phyloP scores from a whole-genome alignment of 2,888 invertebrate species.

The Sisyra nigra region DNA sequence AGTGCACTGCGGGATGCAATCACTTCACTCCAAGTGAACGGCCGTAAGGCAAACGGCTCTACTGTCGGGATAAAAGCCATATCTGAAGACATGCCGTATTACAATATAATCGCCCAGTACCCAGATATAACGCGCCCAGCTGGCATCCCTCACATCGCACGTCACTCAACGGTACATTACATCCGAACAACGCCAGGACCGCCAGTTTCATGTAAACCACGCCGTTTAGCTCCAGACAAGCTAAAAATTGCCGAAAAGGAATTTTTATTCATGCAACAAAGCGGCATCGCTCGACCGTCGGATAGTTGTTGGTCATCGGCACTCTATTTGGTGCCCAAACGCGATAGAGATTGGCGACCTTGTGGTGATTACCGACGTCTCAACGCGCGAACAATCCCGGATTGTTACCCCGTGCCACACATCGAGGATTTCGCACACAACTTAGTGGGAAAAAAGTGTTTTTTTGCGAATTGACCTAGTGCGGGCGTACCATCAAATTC shows the following conservation, averaged over 20 bases:
- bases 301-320: constrained; percentile 19
- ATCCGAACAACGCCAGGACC: neutral
- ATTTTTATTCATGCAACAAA: constrained; percentile 12
- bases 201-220: neutral
- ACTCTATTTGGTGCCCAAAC: constrained; percentile 20
- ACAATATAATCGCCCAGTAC: too few relatives aligned
- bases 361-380: constrained; percentile 22
- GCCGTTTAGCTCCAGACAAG: neutral
- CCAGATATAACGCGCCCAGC: neutral
- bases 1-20: too few relatives aligned
- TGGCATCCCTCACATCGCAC: neutral
- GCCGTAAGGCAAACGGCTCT: too few relatives aligned
- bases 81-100: too few relatives aligned
- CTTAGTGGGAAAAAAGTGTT: constrained; percentile 16
- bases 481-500: constrained; percentile 24
- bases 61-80: too few relatives aligned
- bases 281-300: constrained; percentile 14
- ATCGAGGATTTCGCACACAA: constrained; percentile 20
- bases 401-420: constrained; percentile 24
- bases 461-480: constrained; percentile 20
- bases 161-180: neutral
- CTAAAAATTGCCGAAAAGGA: neutral
- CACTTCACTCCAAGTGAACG: too few relatives aligned
- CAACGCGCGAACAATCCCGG: constrained; percentile 26
- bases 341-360: constrained; percentile 18